phyloP scores from a whole-genome alignment of 2,888 invertebrate genomes.

The Brenthis ino region DNA sequence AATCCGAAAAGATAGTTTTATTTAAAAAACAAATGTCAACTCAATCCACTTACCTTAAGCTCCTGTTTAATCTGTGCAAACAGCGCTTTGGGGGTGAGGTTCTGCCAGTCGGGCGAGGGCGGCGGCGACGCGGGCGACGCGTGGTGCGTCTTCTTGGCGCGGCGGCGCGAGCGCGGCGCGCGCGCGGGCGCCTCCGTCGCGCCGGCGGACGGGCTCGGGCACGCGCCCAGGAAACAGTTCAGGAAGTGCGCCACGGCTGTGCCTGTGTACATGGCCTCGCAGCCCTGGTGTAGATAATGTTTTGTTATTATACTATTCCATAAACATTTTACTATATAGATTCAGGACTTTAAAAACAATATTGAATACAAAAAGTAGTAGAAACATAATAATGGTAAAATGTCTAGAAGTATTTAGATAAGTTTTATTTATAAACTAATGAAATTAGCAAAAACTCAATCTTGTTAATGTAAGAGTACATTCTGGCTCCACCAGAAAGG shows the following conservation, averaged over 20 bases:
- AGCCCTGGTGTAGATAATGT: slow-evolving; percentile 77
- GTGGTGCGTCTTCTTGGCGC: slow-evolving; percentile 50
- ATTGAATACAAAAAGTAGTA: no score
- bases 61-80: slow-evolving; percentile 95
- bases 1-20: no score
- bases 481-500: no score
- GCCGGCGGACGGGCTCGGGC: slow-evolving; percentile 82
- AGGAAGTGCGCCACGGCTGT: slow-evolving; percentile 97
- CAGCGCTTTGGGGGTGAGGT: slow-evolving; percentile 91
- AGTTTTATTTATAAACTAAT: no score
- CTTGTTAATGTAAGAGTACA: no score
- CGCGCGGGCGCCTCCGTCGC: slow-evolving; percentile 62
- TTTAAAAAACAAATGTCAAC: neutral
- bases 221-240: slow-evolving; percentile 94
- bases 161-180: slow-evolving; percentile 62
- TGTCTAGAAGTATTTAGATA: no score
- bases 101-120: slow-evolving; percentile 88
- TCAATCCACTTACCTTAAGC: slow-evolving; percentile 70
- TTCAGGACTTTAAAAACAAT: no score
- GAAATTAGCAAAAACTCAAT: no score
- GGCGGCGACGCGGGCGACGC: slow-evolving; percentile 58
- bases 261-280: slow-evolving; percentile 95
- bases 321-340: no score
- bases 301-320: neutral
- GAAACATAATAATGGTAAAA: no score